Percentiles rank a stretch among this genome's conserved stretches.
Conservation (phyloP, 1,140 invertebrate species). For the Atta cephalotes region DNA sequence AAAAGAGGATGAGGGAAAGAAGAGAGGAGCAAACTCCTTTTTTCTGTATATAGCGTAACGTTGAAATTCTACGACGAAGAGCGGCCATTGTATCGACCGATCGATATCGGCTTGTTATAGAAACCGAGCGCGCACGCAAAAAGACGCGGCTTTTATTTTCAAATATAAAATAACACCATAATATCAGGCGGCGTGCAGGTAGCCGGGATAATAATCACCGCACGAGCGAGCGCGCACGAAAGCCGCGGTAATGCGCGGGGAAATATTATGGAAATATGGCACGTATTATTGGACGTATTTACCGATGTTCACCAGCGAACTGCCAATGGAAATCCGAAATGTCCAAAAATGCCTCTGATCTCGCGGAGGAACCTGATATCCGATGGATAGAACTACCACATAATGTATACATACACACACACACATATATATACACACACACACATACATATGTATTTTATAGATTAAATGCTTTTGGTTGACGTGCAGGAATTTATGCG, state of each 20-base stretch:
- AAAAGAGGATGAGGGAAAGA: background rate
- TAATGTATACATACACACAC: conserved; percentile 40
- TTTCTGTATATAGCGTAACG: conserved; percentile 48
- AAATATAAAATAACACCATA: conserved; percentile 29
- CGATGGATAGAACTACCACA: conserved; percentile 63
- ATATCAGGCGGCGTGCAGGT: background rate
- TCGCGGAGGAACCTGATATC: conserved; percentile 32
- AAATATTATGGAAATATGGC: conserved; percentile 68
- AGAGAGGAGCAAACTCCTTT: background rate
- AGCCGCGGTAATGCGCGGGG: conserved; percentile 36
- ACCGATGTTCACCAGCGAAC: conserved; percentile 21
- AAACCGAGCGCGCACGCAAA: conserved; percentile 38
- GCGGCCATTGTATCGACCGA: conserved; percentile 41
- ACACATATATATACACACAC: background rate
- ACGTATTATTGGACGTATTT: conserved; percentile 66
- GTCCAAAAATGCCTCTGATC: conserved; percentile 19
- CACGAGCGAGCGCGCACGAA: conserved; percentile 25
- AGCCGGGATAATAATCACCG: conserved; percentile 56
- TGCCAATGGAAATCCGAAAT: conserved; percentile 64
- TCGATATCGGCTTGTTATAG: conserved; percentile 54
- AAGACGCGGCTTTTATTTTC: conserved; percentile 41
- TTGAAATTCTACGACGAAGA: conserved; percentile 38
- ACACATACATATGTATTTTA: conserved; percentile 37
- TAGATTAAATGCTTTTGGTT: conserved; percentile 44
- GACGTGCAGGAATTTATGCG: conserved; percentile 29